phyloP scores from a whole-genome alignment of 2,888 invertebrate genomes.

The Horisme vitalbata region DNA sequence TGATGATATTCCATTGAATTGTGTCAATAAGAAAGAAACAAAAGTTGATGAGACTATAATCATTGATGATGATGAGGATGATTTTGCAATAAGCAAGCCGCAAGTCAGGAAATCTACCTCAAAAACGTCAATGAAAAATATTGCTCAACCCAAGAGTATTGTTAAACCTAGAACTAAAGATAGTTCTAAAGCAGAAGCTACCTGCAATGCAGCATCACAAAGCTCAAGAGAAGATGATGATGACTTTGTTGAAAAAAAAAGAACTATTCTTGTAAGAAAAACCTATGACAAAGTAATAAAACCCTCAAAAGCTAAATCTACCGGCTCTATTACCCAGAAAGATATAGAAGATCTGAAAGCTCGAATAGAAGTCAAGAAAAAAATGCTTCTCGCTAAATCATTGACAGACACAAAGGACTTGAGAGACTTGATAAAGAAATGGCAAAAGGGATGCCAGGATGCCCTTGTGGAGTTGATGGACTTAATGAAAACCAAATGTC shows the following conservation, averaged over 20 bases:
- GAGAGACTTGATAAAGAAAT: conserved; percentile 71
- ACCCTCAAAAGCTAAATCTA: conserved; percentile 66
- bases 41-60: conserved; percentile 11
- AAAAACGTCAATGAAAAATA: conserved; percentile 37
- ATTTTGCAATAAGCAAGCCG: conserved; percentile 43
- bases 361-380: conserved; percentile 70
- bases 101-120: conserved; percentile 36
- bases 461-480: conserved; percentile 76
- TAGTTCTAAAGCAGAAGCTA: conserved; percentile 23
- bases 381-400: conserved; percentile 57
- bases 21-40: conserved; percentile 46
- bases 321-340: conserved; percentile 69
- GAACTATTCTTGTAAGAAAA: conserved; percentile 64
- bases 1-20: conserved; percentile 62
- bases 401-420: conserved; percentile 74
- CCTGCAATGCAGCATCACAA: conserved; percentile 42
- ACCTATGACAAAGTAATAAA: conserved; percentile 62
- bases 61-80: conserved; percentile 50
- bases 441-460: conserved; percentile 80
- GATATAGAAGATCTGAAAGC: conserved; percentile 69
- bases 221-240: conserved; percentile 61
- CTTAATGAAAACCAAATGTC: conserved; percentile 65
- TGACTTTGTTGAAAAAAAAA: conserved; percentile 60
- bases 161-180: conserved; percentile 17
- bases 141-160: conserved; percentile 27